These are phyloP conservation scores for Calliphora vomitoria DNA, from an alignment of 2,888 invertebrate species.

Conservation along the genomic window DNA sequence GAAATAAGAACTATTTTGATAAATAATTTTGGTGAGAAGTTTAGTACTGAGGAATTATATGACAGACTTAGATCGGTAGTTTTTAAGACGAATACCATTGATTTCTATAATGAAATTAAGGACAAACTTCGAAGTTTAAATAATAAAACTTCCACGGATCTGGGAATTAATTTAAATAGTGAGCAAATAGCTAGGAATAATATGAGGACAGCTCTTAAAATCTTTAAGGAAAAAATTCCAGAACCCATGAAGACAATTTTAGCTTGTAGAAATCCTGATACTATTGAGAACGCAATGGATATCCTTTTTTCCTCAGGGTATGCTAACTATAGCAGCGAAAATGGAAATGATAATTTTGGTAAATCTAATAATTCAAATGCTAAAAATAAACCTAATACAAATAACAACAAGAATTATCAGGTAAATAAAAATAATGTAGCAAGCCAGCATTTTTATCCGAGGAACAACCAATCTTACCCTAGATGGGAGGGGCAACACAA, in stretches of 20 bases:
- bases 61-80: not conserved
- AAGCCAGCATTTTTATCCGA: not conserved
- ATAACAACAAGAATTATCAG: not conserved
- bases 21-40: not conserved
- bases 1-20: not conserved
- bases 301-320: not conserved
- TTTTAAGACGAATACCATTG: not conserved
- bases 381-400: not conserved
- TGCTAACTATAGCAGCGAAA: not conserved
- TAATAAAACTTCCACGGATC: not conserved
- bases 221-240: not conserved
- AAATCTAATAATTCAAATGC: too few species aligned
- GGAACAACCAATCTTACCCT: not conserved
- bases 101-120: not conserved
- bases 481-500: not conserved
- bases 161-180: not conserved
- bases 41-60: not conserved
- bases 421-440: not conserved
- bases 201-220: not conserved
- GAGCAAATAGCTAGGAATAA: not conserved
- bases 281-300: not conserved
- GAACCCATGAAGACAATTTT: not conserved
- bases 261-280: not conserved
- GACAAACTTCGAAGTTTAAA: not conserved
- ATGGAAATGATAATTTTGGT: not conserved